phyloP scores from a whole-genome alignment of 1,140 invertebrate genomes.

The Drosophila gunungcola region DNA sequence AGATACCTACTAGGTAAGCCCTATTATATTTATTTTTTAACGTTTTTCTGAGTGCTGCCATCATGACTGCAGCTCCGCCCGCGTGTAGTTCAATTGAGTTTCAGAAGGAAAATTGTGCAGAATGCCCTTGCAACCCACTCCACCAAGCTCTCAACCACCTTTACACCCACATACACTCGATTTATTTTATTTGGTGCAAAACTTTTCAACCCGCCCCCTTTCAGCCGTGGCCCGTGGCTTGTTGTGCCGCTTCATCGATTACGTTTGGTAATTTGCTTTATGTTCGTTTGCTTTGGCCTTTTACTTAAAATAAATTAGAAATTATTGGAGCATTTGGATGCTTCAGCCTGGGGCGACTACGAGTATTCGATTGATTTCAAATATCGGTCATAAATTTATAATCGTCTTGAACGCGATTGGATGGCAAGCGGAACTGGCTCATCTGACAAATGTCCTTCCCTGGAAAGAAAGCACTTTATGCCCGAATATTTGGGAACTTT shows the following conservation, averaged over 20 bases:
- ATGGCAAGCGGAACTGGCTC: slow-evolving; percentile 9
- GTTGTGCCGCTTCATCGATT: slow-evolving; percentile 66
- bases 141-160: too few relatives aligned
- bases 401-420: slow-evolving; percentile 33
- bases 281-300: slow-evolving; percentile 68
- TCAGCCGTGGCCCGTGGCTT: slow-evolving; percentile 35
- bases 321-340: slow-evolving; percentile 73
- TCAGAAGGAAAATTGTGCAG: slow-evolving; percentile 48
- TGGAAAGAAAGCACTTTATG: too few relatives aligned
- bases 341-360: slow-evolving; percentile 4
- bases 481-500: too few relatives aligned
- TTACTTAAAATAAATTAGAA: slow-evolving; percentile 78
- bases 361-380: slow-evolving; percentile 64
- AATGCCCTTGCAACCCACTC: not conserved
- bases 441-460: too few relatives aligned
- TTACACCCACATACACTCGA: slow-evolving; percentile 3
- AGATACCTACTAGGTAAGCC: too few relatives aligned
- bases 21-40: too few relatives aligned
- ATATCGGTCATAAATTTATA: slow-evolving; percentile 64
- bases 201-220: slow-evolving; percentile 41
- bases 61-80: slow-evolving; percentile 29
- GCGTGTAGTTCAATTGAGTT: slow-evolving; percentile 72
- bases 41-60: not conserved
- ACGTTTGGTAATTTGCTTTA: slow-evolving; percentile 71
- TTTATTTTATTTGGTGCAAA: slow-evolving; percentile 58